Base-by-base conservation (phyloP, 2,888 invertebrate genomes). In the Papilio protenor region DNA sequence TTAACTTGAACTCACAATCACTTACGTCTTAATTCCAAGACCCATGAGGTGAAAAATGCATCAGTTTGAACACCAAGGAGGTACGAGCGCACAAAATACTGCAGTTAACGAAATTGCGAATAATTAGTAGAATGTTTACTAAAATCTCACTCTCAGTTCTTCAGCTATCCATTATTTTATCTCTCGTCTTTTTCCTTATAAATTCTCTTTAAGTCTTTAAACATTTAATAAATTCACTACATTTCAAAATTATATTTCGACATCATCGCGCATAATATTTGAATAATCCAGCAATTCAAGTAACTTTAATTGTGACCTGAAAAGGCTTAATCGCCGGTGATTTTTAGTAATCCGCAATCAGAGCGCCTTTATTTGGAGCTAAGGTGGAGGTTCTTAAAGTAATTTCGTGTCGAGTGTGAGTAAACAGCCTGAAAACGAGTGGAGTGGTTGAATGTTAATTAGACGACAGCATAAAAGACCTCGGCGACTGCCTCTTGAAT, bases 401-500 rank as follows among this genome's bases (percentile, higher is more conserved):
- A 88, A 89, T 88, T 89, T 85, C 80, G 83, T 81, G 84, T 87
- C 82, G 86, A 90, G 87, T 87, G 87, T 84, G 83, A 88, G 88
- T 85, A 91, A 92, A 91, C 88, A 90, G 88, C 82, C 86, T 85
- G 86, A 85, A 87, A 88, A 86, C 85, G 87, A 86, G 87, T 83
- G 83, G 84, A 86, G 86, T 84, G 85, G 85, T 83, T 84, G 83
- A 84, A 85, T 89, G 90, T 88, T 92, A 92, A 92, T 93, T 92
- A 92, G 89, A 86, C 84, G 82, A 79, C 80, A 80, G 83, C 79
- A 80, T 79, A 82, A 84, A 78, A 82, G 84, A 78, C 80, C 82
- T 83, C 81, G 82, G 82, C 79, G 79, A 81, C 83, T 84, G 85
- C 87, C 89, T 89, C 90, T 91, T 91, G 89, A 92, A 92, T 91